Evolutionary conservation across 2,797 vertebrate genomes (phyloP).

Genomic region (Hippopotamyrus pictus): DNA sequence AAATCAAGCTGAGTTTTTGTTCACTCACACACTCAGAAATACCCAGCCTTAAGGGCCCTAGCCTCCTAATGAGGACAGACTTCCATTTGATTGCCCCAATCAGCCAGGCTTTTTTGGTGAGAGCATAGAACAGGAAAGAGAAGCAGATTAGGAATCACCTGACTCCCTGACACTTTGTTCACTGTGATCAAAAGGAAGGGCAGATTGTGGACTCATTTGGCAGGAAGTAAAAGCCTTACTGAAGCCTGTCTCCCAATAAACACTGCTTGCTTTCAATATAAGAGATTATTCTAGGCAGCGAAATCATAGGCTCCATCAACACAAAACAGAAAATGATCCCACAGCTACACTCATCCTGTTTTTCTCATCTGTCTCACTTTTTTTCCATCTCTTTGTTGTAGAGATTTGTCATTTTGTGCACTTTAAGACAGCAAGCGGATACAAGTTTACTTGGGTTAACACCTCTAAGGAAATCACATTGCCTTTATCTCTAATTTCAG

Average conservation of each 20-base stretch:
- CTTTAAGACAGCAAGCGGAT: not conserved
- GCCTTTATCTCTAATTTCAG: not conserved
- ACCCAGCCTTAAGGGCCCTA: not conserved
- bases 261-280: not conserved
- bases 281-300: conserved; percentile 6
- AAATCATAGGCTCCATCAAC: conserved; percentile 3
- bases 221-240: conserved; percentile 10
- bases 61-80: not conserved
- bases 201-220: not conserved
- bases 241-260: conserved; percentile 5
- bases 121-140: not conserved
- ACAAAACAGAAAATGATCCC: conserved; percentile 3
- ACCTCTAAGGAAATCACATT: not conserved
- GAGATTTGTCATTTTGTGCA: not conserved
- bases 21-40: conserved; percentile 9
- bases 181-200: conserved; percentile 14
- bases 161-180: conserved; percentile 6
- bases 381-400: not conserved
- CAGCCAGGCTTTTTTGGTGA: not conserved
- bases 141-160: conserved; percentile 15
- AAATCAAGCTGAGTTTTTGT: conserved; percentile 10
- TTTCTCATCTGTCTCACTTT: not conserved
- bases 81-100: conserved; percentile 12
- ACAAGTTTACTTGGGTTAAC: not conserved
- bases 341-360: not conserved